These are phyloP conservation scores for Lagopus leucura DNA, from an alignment of 2,113 vertebrate species.

Conservation along the genomic window DNA sequence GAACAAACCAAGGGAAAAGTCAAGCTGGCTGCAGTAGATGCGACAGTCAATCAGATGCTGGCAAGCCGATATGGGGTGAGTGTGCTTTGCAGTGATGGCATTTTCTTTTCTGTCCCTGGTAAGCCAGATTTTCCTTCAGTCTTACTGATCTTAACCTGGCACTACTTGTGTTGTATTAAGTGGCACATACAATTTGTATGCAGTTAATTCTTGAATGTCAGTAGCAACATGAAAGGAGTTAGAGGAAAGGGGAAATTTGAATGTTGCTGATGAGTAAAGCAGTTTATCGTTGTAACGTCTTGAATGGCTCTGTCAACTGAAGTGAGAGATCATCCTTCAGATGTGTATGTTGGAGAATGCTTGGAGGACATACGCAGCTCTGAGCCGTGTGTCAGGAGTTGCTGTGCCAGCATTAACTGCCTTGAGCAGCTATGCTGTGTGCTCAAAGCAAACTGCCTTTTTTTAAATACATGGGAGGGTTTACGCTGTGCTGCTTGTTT, in stretches of 20 bases:
- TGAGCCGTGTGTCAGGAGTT: not conserved
- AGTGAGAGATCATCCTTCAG: not conserved
- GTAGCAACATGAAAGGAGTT: not conserved
- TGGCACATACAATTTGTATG: not conserved
- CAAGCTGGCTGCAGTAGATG: conserved; percentile 91
- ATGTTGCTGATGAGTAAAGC: not conserved
- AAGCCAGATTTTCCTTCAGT: not conserved
- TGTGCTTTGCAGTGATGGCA: not conserved
- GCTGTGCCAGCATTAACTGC: not conserved
- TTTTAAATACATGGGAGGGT: not conserved
- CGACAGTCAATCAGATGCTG: conserved; percentile 88
- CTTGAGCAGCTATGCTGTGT: not conserved
- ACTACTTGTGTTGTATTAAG: not conserved
- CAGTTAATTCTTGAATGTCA: not conserved
- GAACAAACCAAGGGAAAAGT: conserved; percentile 95
- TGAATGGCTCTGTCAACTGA: not conserved
- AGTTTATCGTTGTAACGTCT: not conserved
- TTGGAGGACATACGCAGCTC: not conserved
- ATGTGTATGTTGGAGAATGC: not conserved
- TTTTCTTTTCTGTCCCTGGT: not conserved
- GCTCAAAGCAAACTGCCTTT: not conserved
- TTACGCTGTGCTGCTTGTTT: not conserved
- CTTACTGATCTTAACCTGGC: not conserved
- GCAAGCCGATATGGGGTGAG: conserved; percentile 90
- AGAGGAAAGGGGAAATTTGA: not conserved